Evolutionary conservation across 1,140 invertebrate genomes (phyloP).

Genomic region (Diorhabda sublineata): DNA sequence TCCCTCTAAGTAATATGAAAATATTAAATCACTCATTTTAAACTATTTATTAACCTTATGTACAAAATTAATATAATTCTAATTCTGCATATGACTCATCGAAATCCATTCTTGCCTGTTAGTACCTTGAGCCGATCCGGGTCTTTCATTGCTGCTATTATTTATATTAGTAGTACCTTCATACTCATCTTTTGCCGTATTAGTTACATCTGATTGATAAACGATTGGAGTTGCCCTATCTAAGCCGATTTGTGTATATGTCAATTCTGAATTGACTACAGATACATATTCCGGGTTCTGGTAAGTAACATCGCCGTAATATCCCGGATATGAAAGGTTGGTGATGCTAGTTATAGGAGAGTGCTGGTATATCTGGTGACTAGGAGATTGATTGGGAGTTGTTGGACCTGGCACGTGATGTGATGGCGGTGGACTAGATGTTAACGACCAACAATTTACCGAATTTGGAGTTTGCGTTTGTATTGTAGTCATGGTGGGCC

Average conservation of each 20-base stretch:
- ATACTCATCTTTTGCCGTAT: conserved; percentile 28
- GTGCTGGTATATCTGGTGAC: conserved; percentile 44
- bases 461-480: conserved; percentile 41
- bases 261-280: conserved; percentile 34
- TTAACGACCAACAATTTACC: conserved; percentile 45
- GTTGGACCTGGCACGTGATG: conserved; percentile 41
- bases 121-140: conserved; percentile 28
- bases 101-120: conserved; percentile 34
- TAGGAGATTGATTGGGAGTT: conserved; percentile 44
- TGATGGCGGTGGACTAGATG: conserved; percentile 42
- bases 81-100: conserved; percentile 32
- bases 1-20: too few species aligned
- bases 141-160: conserved; percentile 26
- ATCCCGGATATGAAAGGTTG: conserved; percentile 43
- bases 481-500: conserved; percentile 38
- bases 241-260: conserved; percentile 34
- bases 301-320: conserved; percentile 44
- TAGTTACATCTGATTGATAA: conserved; percentile 31
- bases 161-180: conserved; percentile 19
- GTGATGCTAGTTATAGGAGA: conserved; percentile 41
- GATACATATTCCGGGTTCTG: conserved; percentile 42
- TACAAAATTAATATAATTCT: conserved; percentile 4
- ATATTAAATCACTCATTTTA: too few species aligned
- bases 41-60: neutral
- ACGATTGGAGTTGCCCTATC: conserved; percentile 30